Evolutionary conservation across 2,888 invertebrate genomes (phyloP).

Genomic region (Boloria selene): DNA sequence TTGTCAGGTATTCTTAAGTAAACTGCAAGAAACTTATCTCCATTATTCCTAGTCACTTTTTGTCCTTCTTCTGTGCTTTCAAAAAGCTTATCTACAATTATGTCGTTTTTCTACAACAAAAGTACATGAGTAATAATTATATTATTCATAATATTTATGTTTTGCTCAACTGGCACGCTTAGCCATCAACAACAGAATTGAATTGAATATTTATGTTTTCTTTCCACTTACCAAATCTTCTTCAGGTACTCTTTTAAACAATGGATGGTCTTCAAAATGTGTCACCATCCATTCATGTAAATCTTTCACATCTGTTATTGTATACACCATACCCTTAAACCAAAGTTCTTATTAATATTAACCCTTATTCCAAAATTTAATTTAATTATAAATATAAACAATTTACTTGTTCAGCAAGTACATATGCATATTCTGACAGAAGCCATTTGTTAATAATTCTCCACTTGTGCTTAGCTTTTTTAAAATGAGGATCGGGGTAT

Average conservation of each 20-base stretch:
- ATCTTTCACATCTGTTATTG: slow-evolving; percentile 98
- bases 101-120: slow-evolving; percentile 87
- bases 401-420: slow-evolving; percentile 90
- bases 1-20: slow-evolving; percentile 85
- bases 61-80: slow-evolving; percentile 98
- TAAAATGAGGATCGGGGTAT: slow-evolving; percentile 99
- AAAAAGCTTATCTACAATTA: slow-evolving; percentile 93
- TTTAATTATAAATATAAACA: not conserved
- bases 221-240: slow-evolving; percentile 86
- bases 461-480: slow-evolving; percentile 99
- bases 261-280: slow-evolving; percentile 94
- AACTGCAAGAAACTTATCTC: slow-evolving; percentile 95
- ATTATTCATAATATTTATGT: too few relatives aligned
- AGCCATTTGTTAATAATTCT: slow-evolving; percentile 96
- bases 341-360: not conserved
- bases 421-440: slow-evolving; percentile 98
- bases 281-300: slow-evolving; percentile 98
- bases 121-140: slow-evolving; percentile 7
- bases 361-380: too few relatives aligned
- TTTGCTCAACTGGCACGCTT: too few relatives aligned
- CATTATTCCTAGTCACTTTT: slow-evolving; percentile 97
- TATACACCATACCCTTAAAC: slow-evolving; percentile 93
- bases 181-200: too few relatives aligned
- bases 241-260: slow-evolving; percentile 89
- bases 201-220: not conserved